Evolutionary conservation across 2,113 vertebrate species (phyloP).

Genomic region (sheep (Ovis aries)): ARS-UI_Ramb_v3.0 NC_056056.1:39661001-39661500

Average conservation of each 20-base stretch:
- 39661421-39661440: neutral
- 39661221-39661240: neutral
- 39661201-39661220: neutral
- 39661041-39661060: neutral
- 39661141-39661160: neutral
- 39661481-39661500: too few species aligned
- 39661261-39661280: neutral
- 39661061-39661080: neutral
- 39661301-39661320: neutral
- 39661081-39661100: neutral
- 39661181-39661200: neutral
- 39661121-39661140: neutral
- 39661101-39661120: neutral
- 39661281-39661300: neutral
- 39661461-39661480: neutral
- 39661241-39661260: neutral
- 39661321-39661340: neutral
- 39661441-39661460: neutral
- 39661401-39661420: neutral
- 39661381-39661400: neutral
- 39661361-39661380: neutral
- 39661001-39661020: neutral
- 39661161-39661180: neutral
- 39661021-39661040: neutral
- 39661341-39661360: neutral